Evolutionary conservation across 2,113 vertebrate genomes (phyloP), one percentile per base, ranked within the genome.

Genomic region (Sinosuthora webbiana): DNA sequence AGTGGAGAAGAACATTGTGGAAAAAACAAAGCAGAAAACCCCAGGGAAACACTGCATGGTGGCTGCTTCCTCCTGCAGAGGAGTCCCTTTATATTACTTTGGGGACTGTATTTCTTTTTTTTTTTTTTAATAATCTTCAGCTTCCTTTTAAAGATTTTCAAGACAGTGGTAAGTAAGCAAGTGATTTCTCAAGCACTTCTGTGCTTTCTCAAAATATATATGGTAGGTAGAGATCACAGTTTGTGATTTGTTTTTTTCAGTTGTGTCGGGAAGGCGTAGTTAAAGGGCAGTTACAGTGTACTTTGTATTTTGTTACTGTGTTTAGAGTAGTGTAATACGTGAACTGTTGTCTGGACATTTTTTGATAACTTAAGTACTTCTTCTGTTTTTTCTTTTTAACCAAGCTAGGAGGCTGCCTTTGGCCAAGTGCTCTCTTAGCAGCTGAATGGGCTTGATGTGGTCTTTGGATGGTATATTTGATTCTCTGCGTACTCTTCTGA

Each of bases 151-250:
- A 92, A 88, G 73, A 60, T 81, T 90, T 92, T 78, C 83, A 76
- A 56, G 86, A 25, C 41, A 31, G 76, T 53, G 90, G 88, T 94
- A 95, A 96, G 94, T 90, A 90, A 93, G 44, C 31, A 92, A 88
- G 71, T 81, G 47, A 45, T 92, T 92, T 95, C 55, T 83, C 31
- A 49, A 92, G 52, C 12, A 28, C 35, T 71, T 80, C 75, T 68
- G 20, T 74, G 12, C 52, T 81, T 86, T 59, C 25, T 91, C 45
- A 45, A 83, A 80, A 35, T 62, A 28, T 17, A 5, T 39, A 15
- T 18, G 8, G 27, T 71, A 68, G 37, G 45, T 63, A 49, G 64
- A 89, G 23, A 60, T 76, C 16, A 15, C 17, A 25, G 41, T 59
- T 47, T 18, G 33, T 28, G 64, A 56, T 83, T 63, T 59, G 5